Conservation (phyloP, 2,888 invertebrate genomes). For the Hypomecis atomaria region DNA sequence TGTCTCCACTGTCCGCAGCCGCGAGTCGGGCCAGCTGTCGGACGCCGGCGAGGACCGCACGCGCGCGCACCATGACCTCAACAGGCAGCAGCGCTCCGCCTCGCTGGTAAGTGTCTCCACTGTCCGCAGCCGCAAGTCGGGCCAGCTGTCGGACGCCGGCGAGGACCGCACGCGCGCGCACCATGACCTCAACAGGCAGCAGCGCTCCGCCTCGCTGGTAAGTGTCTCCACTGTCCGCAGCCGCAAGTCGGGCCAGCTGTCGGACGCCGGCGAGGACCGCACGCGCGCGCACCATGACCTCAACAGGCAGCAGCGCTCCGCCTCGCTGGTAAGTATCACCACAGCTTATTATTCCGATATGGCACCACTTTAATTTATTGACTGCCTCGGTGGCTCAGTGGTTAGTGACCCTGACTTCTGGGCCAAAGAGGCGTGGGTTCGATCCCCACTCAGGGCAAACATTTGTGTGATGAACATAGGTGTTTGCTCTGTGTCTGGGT, state of each 20-base stretch:
- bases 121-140: slow-evolving; percentile 74
- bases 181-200: slow-evolving; percentile 73
- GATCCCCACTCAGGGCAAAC: too few species aligned
- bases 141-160: slow-evolving; percentile 78
- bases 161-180: slow-evolving; percentile 72
- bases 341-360: too few species aligned
- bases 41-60: slow-evolving; percentile 77
- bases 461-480: too few species aligned
- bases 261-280: slow-evolving; percentile 78
- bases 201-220: slow-evolving; percentile 77
- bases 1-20: slow-evolving; percentile 59
- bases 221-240: slow-evolving; percentile 61
- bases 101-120: slow-evolving; percentile 71
- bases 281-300: slow-evolving; percentile 71
- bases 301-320: slow-evolving; percentile 74
- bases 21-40: slow-evolving; percentile 80
- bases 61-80: slow-evolving; percentile 72
- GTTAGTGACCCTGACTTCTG: too few species aligned
- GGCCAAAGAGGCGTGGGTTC: too few species aligned
- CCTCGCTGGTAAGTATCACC: slow-evolving; percentile 70
- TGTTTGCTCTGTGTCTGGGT: too few species aligned
- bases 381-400: too few species aligned
- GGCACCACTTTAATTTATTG: too few species aligned
- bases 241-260: slow-evolving; percentile 80
- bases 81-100: slow-evolving; percentile 74